A percentile compares a stretch with the other conserved stretches of the same genome.
Conservation (phyloP, 2,113 vertebrate genomes). For the Myotis yumanensis region DNA sequence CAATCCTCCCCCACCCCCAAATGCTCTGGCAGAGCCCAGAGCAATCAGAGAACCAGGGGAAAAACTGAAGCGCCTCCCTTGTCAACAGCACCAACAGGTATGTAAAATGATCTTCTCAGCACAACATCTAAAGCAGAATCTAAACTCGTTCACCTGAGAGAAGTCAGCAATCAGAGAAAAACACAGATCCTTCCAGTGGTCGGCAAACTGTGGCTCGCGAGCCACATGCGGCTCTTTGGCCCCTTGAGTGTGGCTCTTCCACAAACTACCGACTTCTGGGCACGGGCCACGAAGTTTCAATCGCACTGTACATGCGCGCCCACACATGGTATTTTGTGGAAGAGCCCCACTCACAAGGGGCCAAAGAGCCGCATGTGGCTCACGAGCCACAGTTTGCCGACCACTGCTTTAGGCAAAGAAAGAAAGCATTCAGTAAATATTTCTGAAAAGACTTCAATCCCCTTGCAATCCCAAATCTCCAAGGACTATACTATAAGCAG, state of each 20-base stretch:
- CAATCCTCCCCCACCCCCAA: accelerated
- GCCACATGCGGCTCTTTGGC: no score
- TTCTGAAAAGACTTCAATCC: neutral
- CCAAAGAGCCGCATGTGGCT: no score
- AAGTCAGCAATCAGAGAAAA: constrained; percentile 23
- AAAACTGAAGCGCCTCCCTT: neutral
- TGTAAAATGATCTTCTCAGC: neutral
- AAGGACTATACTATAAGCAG: neutral
- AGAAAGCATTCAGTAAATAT: neutral
- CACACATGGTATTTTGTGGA: no score
- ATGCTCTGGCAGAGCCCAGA: neutral
- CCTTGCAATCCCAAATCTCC: neutral
- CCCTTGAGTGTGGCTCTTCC: no score
- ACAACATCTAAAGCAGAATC: neutral
- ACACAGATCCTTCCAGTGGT: neutral
- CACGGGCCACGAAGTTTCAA: no score
- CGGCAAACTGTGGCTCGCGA: no score
- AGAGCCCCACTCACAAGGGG: no score
- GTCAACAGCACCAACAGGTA: neutral
- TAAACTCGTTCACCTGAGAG: neutral
- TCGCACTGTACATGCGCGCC: no score
- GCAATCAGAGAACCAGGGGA: neutral
- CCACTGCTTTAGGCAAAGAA: neutral
- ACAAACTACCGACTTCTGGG: no score
- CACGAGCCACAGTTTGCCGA: no score